Conservation (phyloP, 2,113 vertebrate species). For the Antidorcas marsupialis region DNA sequence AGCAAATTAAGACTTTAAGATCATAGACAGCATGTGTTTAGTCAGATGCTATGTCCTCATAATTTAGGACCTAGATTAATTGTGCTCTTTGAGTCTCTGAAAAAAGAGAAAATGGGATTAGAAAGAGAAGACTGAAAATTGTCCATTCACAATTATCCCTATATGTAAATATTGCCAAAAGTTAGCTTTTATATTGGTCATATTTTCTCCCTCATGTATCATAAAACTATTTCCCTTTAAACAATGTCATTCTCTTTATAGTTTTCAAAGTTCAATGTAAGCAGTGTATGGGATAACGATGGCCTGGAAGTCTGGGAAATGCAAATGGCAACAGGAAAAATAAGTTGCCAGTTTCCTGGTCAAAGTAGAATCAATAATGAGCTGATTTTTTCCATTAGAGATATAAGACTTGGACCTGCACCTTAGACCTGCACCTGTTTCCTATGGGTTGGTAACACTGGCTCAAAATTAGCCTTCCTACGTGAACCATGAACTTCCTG, state of each 20-base stretch:
- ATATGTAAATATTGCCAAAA: neutral
- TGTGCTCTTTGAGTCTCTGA: neutral
- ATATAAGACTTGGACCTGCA: neutral
- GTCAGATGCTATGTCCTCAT: neutral
- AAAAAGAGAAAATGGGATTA: neutral
- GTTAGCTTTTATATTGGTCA: neutral
- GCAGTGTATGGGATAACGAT: neutral
- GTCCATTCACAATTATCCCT: neutral
- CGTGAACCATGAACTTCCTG: too few relatives aligned
- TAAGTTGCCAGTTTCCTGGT: neutral
- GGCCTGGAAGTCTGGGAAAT: neutral
- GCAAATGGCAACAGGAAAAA: neutral
- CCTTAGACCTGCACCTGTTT: neutral
- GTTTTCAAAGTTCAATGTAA: neutral
- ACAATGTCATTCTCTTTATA: neutral
- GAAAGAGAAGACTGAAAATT: neutral
- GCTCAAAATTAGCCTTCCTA: neutral
- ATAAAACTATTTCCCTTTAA: neutral
- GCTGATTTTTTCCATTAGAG: neutral
- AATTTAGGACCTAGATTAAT: neutral
- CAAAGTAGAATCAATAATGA: neutral
- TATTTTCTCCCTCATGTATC: neutral
- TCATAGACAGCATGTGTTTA: neutral
- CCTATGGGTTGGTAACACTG: neutral
- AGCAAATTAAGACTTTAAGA: neutral